Evolutionary conservation across 1,140 invertebrate genomes (phyloP).

Genomic region (Aphis gossypii): DNA sequence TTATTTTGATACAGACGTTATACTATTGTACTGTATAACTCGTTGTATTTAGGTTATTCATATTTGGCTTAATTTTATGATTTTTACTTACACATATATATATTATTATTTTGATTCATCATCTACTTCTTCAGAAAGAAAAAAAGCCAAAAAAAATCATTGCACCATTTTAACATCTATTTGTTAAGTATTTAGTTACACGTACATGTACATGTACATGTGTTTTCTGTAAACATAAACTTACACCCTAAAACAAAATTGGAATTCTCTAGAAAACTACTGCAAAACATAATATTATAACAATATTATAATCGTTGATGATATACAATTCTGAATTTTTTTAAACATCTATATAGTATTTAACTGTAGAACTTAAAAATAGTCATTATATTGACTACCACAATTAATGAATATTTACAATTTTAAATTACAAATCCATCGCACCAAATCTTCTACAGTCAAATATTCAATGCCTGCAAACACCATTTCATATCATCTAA

Average conservation of each 20-base stretch:
- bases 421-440: background rate
- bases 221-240: background rate
- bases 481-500: background rate
- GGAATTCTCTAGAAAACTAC: background rate
- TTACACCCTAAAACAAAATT: background rate
- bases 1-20: constrained; percentile 13
- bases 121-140: background rate
- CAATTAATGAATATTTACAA: too few relatives aligned
- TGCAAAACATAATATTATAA: background rate
- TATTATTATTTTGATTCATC: background rate
- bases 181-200: background rate
- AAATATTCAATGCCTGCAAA: background rate
- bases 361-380: background rate
- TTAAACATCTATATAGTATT: background rate
- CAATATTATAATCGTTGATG: background rate
- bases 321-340: background rate
- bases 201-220: background rate
- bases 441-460: background rate
- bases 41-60: background rate
- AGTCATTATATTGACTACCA: background rate
- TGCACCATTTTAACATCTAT: background rate
- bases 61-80: background rate
- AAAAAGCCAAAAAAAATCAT: background rate
- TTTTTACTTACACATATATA: background rate
- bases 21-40: background rate